Percentiles rank a stretch among this genome's conserved stretches.
Conservation (phyloP, 2,888 invertebrate genomes). For the Polydrusus pterygomalis region DNA sequence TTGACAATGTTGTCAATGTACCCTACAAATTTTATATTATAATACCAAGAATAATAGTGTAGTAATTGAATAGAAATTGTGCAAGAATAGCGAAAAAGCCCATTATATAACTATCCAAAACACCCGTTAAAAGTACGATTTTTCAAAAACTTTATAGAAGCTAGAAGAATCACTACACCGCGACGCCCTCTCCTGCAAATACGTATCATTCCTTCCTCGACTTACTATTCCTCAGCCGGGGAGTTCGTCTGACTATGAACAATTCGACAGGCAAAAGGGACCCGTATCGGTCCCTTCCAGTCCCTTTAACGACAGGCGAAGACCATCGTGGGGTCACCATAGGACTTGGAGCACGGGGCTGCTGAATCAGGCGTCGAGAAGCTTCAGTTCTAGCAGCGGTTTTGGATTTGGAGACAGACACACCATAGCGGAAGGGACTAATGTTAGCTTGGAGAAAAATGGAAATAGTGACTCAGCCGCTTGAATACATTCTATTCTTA, state of each 20-base stretch:
- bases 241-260: constrained; percentile 61
- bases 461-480: constrained; percentile 62
- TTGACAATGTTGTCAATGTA: no score
- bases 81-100: no score
- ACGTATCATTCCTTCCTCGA: constrained; percentile 67
- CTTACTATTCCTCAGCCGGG: constrained; percentile 61
- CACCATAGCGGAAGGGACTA: constrained; percentile 28
- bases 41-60: no score
- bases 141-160: constrained; percentile 72
- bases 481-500: constrained; percentile 46
- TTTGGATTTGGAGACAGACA: constrained; percentile 10
- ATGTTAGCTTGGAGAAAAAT: constrained; percentile 31
- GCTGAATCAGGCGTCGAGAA: constrained; percentile 48
- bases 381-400: constrained; percentile 23
- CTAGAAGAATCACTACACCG: constrained; percentile 73
- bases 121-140: background rate
- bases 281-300: constrained; percentile 53
- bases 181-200: constrained; percentile 72
- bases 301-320: constrained; percentile 49
- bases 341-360: constrained; percentile 69
- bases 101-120: background rate
- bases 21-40: no score
- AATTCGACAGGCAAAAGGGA: constrained; percentile 28
- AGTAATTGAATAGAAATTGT: no score
- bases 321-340: constrained; percentile 68